Evolutionary conservation across 2,888 invertebrate species (phyloP).

Genomic region (Eumacrocentrus americanus): DNA sequence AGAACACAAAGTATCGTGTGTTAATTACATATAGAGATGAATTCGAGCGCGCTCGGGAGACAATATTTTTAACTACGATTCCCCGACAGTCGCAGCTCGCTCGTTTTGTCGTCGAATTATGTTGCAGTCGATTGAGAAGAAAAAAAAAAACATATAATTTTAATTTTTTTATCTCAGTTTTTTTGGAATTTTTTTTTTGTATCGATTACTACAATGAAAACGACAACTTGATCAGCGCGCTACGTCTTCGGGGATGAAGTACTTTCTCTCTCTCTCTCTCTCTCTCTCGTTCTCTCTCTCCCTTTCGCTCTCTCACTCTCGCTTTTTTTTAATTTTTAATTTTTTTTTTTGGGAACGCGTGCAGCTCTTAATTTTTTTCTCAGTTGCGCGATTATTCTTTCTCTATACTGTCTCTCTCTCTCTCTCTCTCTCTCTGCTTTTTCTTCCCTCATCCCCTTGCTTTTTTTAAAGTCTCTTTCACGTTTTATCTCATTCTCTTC

Average conservation of each 20-base stretch:
- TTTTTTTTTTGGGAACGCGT: slow-evolving; percentile 33
- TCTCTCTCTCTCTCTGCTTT: slow-evolving; percentile 25
- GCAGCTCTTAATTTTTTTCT: slow-evolving; percentile 34
- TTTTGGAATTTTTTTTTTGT: slow-evolving; percentile 10
- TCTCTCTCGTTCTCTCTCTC: slow-evolving; percentile 32
- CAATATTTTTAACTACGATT: slow-evolving; percentile 43
- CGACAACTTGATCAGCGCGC: slow-evolving; percentile 35
- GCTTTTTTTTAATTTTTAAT: slow-evolving; percentile 16
- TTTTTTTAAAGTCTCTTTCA: too few relatives aligned
- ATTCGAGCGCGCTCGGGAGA: slow-evolving; percentile 26
- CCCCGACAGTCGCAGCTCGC: slow-evolving; percentile 41
- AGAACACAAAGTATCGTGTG: slow-evolving; percentile 2
- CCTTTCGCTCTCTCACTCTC: slow-evolving; percentile 26
- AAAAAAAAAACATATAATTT: slow-evolving; percentile 13
- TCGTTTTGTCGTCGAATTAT: slow-evolving; percentile 15
- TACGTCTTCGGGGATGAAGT: slow-evolving; percentile 46
- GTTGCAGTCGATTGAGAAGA: background rate
- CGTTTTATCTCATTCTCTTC: slow-evolving; percentile 24
- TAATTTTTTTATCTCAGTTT: slow-evolving; percentile 15
- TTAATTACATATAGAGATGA: background rate
- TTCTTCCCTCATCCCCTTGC: slow-evolving; percentile 12
- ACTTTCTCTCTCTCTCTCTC: slow-evolving; percentile 36
- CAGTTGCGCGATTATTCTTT: too few relatives aligned
- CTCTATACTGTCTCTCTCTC: slow-evolving; percentile 28
- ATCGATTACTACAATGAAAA: slow-evolving; percentile 32